Conservation (phyloP, 2,797 vertebrate species). For the Labeo calbasu region DNA sequence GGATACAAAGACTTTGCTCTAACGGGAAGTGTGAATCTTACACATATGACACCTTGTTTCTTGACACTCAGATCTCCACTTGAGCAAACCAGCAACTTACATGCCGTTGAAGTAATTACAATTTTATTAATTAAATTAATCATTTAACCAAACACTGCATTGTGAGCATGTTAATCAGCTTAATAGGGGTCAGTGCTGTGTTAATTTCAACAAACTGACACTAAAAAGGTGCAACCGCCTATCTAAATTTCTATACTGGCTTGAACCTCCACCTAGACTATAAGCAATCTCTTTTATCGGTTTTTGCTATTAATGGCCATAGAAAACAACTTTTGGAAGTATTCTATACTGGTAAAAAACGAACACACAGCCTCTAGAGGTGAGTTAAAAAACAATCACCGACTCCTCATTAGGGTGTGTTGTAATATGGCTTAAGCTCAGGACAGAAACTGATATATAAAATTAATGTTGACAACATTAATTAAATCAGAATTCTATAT, state of each 20-base stretch:
- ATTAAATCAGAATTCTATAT: not conserved
- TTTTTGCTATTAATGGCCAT: not conserved
- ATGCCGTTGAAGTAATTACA: not conserved
- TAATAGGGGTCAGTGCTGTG: not conserved
- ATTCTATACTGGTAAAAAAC: not conserved
- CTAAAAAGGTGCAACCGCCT: not conserved
- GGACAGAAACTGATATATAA: not conserved
- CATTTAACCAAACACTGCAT: not conserved
- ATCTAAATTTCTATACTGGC: not conserved
- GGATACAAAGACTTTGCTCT: constrained; percentile 9
- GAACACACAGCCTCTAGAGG: not conserved
- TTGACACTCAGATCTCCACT: not conserved
- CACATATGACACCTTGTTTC: not conserved
- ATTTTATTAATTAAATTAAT: not conserved
- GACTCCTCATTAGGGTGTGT: not conserved
- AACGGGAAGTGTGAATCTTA: not conserved
- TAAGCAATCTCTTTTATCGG: not conserved
- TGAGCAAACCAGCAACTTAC: not conserved
- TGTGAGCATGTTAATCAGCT: not conserved
- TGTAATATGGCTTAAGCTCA: not conserved
- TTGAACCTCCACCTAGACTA: not conserved
- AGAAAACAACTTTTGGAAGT: constrained; percentile 5
- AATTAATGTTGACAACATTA: not conserved
- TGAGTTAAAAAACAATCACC: not conserved
- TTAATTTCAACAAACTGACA: not conserved